Evolutionary conservation across 2,113 vertebrate species (phyloP).

Genomic region (Lasiurus cinereus): DNA sequence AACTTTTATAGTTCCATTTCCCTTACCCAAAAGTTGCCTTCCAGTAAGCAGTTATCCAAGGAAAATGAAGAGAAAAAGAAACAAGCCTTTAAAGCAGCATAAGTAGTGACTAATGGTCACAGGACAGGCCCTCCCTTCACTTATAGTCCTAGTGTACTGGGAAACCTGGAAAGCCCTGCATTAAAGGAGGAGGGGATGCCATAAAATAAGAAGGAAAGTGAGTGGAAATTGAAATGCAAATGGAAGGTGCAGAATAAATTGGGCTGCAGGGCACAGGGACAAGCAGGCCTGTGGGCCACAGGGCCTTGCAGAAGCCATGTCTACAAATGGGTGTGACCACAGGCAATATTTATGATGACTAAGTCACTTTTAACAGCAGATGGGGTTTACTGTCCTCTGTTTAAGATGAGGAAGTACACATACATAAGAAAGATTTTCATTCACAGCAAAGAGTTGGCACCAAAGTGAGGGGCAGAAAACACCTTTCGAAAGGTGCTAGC

Average conservation of each 20-base stretch:
- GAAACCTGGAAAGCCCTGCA: background rate
- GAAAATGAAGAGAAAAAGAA: background rate
- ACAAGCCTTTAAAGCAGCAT: background rate
- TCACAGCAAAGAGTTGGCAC: background rate
- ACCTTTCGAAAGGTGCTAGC: fast-evolving
- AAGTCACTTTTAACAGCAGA: background rate
- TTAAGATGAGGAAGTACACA: background rate
- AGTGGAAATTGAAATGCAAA: background rate
- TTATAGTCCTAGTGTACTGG: background rate
- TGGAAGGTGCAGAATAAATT: background rate
- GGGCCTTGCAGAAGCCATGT: background rate
- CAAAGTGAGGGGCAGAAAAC: too few species aligned
- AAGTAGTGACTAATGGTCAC: background rate
- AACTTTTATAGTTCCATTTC: background rate
- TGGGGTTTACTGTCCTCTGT: background rate
- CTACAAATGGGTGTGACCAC: too few species aligned
- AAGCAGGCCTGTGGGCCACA: background rate
- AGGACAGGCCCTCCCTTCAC: background rate
- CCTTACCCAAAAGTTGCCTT: conserved; percentile 41
- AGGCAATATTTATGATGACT: background rate
- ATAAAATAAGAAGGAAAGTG: background rate
- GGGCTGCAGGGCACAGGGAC: background rate
- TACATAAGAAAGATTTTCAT: background rate
- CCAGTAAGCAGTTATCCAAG: conserved; percentile 39
- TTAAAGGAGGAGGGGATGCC: background rate